Evolutionary conservation across 2,797 vertebrate genomes (phyloP), one percentile per base, ranked within the genome.

Genomic region (Danio tinwini): DNA sequence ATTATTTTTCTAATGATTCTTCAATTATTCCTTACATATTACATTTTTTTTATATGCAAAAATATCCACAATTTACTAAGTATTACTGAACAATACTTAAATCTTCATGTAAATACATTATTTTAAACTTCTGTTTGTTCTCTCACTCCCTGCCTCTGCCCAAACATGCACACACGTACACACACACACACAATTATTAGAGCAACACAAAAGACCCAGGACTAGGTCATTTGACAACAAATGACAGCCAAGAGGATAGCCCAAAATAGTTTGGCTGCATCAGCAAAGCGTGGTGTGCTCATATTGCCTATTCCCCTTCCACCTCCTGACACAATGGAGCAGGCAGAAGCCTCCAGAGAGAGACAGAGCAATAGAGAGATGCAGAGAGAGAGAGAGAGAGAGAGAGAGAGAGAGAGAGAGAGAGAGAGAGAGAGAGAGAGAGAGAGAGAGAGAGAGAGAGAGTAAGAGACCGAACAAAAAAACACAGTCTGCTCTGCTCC

Each of bases 221-320:
- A 74, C 17, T 45, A 76, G 84, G 80, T 77, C 74, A 76, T 69
- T 74, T 81, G 78, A 83, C 76, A 83, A 83, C 78, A 83, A 85
- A 82, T 83, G 61, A 80, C 55, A 80, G 71, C 73, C 76, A 62
- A 76, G 70, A 74, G 85, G 79, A 75, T 81, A 74, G 62, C 59
- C 64, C 49, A 82, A 77, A 88, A 84, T 76, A 86, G 81, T 85
- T 83, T 68, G 85, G 81, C 86, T 83, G 73, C 81, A 84, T 88
- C 80, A 88, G 82, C 86, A 82, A 83, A 65, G 79, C 29, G 61
- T 44, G 12, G 5, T 81, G 78, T 53, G n/a, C 75, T 76, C 74
- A 62, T 77, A 62, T 80, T 84, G 84, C 65, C 70, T 77, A 44
- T 69, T 79, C 49, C 75, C 68, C 65, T 76, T 76, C 76, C 76